These are phyloP conservation scores for Cydia strobilella DNA, from an alignment of 1,140 invertebrate genomes.

Conservation along the genomic window DNA sequence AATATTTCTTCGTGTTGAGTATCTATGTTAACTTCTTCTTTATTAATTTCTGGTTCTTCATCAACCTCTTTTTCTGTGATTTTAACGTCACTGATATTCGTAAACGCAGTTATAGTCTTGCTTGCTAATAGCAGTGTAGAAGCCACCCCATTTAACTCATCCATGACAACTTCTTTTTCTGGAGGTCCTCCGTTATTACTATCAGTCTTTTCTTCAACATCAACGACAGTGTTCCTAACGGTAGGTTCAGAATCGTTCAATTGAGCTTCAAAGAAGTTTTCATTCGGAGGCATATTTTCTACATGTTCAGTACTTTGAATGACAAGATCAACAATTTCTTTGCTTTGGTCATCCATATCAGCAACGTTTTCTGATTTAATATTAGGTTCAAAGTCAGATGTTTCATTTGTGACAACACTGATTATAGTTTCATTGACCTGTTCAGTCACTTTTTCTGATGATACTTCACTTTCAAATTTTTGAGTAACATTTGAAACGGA, in stretches of 20 bases:
- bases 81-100: not conserved
- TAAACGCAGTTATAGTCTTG: not conserved
- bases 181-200: not conserved
- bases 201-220: not conserved
- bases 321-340: not conserved
- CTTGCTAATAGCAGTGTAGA: not conserved
- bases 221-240: not conserved
- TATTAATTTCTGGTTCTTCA: not conserved
- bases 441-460: not conserved
- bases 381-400: not conserved
- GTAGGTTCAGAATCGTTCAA: not conserved
- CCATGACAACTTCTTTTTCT: not conserved
- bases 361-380: not conserved
- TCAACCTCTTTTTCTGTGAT: not conserved
- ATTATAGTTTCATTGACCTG: not conserved
- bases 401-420: not conserved
- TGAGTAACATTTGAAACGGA: not conserved
- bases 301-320: not conserved
- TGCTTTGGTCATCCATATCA: not conserved
- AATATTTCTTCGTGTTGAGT: not conserved
- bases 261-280: not conserved
- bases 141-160: not conserved
- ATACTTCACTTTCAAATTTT: not conserved
- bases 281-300: not conserved
- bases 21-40: not conserved